Base-by-base conservation (phyloP, 2,888 invertebrate species). In the Hyles lineata region DNA sequence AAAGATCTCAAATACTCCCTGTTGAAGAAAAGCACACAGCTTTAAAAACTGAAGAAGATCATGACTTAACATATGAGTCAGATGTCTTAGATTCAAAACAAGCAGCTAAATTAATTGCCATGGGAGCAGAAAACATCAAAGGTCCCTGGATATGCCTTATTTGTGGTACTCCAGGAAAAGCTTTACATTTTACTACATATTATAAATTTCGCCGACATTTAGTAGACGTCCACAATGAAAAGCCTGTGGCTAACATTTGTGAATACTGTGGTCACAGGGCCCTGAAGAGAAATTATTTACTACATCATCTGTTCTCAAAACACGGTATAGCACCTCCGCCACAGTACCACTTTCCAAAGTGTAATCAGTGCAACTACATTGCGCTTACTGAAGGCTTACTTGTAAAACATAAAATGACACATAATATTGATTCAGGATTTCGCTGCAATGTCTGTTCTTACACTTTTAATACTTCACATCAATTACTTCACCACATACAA, bases 221-320 rank as follows among this genome's bases (percentile, higher is more conserved):
- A 89, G 96, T 97, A 15, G 97, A 97, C 78, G 96, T 97, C 0
- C 98, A 98, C 82, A 96, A 96, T 82, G 97, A 97, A 82, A 96
- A 96, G 78, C 97, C 97, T 75, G 96, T 98, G 85, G 92, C 96
- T 2, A 96, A 96, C 60, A 96, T 98, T 55, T 98, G 98, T 89
- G 98, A 98, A 86, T 96, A 97, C 81, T 98, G 98, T 90, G 98
- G 98, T 0, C 96, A 97, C 84, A 96, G 96, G 82, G 97, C 97
- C 29, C 92, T 93, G 1, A 97, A 97, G 82, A 95, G 97, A 77
- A 97, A 97, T 80, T 95, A 97, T 76, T 93, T 98, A 75, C 92
- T 97, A 82, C 97, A 97, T 87, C 98, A 98, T 87, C 91, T 97
- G 86, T 97, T 97, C 80, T 96, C 96, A 0, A 97, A 97, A 83